Percentiles rank a stretch among this genome's conserved stretches.
Conservation (phyloP, 1,140 invertebrate genomes). For the Oryzaephilus surinamensis region DNA sequence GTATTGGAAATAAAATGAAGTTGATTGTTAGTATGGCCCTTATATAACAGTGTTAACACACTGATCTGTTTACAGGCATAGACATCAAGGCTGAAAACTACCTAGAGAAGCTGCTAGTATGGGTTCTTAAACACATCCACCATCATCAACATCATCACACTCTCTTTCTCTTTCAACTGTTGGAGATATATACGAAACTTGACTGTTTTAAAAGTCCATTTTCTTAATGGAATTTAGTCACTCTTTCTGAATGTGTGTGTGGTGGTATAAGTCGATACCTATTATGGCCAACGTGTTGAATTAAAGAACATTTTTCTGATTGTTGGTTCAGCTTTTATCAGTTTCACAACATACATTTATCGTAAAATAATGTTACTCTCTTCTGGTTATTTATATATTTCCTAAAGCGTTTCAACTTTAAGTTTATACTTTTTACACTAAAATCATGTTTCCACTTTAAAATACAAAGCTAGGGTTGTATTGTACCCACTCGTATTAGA, state of each 20-base stretch:
- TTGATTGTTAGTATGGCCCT: too few species aligned
- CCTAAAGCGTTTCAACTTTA: not conserved
- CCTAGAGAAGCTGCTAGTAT: too few species aligned
- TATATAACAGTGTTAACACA: too few species aligned
- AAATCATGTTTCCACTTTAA: not conserved
- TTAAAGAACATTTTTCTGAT: constrained; percentile 20
- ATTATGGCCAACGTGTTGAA: constrained; percentile 23
- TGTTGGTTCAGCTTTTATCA: constrained; percentile 32
- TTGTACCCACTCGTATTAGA: too few species aligned
- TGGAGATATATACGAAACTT: too few species aligned
- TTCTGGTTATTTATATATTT: too few species aligned
- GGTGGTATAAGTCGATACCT: constrained; percentile 15
- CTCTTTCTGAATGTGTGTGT: not conserved
- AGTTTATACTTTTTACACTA: not conserved
- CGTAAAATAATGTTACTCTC: not conserved
- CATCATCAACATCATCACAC: too few species aligned
- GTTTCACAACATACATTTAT: constrained; percentile 8
- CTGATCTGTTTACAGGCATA: too few species aligned
- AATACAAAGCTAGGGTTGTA: not conserved
- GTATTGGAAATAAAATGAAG: too few species aligned
- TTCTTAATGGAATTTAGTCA: constrained; percentile 22
- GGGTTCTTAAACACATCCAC: too few species aligned
- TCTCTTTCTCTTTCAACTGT: too few species aligned
- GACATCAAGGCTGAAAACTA: too few species aligned
- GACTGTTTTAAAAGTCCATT: constrained; percentile 26